phyloP scores from a whole-genome alignment of 53 echinoderm and acorn worm species.

The Apostichopus leukothele region DNA sequence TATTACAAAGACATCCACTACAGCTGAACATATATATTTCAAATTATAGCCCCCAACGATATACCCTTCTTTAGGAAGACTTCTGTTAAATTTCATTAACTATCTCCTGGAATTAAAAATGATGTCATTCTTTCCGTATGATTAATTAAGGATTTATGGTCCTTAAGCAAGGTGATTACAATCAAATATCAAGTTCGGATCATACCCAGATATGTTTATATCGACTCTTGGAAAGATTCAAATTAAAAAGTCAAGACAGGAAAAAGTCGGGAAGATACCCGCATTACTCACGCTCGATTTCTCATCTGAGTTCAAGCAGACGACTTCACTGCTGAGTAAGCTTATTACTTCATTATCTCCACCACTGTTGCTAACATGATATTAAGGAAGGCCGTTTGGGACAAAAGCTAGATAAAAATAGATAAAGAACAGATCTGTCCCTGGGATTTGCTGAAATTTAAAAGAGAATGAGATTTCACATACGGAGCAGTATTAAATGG shows the following conservation, averaged over 20 bases:
- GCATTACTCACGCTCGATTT: slow-evolving; percentile 14
- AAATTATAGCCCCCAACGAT: no score
- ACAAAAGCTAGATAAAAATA: neutral
- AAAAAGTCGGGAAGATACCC: neutral
- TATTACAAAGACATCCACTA: no score
- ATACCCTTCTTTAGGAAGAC: neutral
- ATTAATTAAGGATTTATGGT: slow-evolving; percentile 6
- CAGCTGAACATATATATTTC: no score
- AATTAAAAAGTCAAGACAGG: neutral
- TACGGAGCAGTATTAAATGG: slow-evolving; percentile 30
- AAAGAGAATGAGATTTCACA: slow-evolving; percentile 23
- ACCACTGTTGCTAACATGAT: slow-evolving; percentile 2
- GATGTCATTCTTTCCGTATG: slow-evolving; percentile 23
- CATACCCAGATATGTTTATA: slow-evolving; percentile 38
- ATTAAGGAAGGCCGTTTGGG: slow-evolving; percentile 7
- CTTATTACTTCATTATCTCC: slow-evolving; percentile 14
- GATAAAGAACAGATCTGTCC: neutral
- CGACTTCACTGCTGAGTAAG: neutral
- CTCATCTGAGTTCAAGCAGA: slow-evolving; percentile 35
- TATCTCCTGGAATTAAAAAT: neutral
- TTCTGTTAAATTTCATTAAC: slow-evolving; percentile 31
- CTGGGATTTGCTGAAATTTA: neutral
- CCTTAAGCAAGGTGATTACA: slow-evolving; percentile 31
- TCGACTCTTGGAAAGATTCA: neutral
- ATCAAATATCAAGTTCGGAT: slow-evolving; percentile 14